Base-by-base conservation (phyloP, 2,797 vertebrate species). In the Enteromius anoplus region DNA sequence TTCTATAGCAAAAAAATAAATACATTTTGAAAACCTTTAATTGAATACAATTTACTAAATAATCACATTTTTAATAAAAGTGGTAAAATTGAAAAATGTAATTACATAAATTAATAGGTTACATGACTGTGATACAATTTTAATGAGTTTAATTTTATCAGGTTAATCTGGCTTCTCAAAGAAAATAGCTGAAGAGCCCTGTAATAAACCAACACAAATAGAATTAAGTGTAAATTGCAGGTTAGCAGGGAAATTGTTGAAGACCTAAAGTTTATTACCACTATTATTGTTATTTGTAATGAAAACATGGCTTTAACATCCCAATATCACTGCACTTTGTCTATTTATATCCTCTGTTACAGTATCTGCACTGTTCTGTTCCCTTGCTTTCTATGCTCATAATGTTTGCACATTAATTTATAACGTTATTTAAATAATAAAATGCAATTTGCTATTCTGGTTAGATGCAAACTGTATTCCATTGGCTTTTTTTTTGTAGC, bases 271-370 rank as follows among this genome's bases (percentile, higher is more conserved):
- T 26, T 77, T 32, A 77, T 47, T 17, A 45, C 12, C n/a, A 45
- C n/a, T 62, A 45, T 77, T 77, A 12, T 62, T 62, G 40, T 75
- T 40, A 75, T 75, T 75, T 75, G 12, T 17, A 75, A 58, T 23
- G 21, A 8, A 40, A 58, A 75, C 58, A 12, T 75, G 3, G 9
- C 21, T 55, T 75, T 55, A 40, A 55, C 32, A 58, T 53, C 53
- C 34, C n/a, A 26, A 26, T 40, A 42, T 42, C 34, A 60, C 34
- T 60, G 14, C 34, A 58, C 34, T 34, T 17, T 40, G n/a, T 60
- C 73, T 75, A 40, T 75, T 75, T 60, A n/a, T 42, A 26, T 55
- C 29, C 5, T 11, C 19, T 11, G 15, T 55, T 26, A 26, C 26
- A 26, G 26, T 34, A 73, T 53, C 29, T 73, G 19, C 72, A 34